Evolutionary conservation across 2,888 invertebrate genomes (phyloP).

Genomic region (Tipula unca): DNA sequence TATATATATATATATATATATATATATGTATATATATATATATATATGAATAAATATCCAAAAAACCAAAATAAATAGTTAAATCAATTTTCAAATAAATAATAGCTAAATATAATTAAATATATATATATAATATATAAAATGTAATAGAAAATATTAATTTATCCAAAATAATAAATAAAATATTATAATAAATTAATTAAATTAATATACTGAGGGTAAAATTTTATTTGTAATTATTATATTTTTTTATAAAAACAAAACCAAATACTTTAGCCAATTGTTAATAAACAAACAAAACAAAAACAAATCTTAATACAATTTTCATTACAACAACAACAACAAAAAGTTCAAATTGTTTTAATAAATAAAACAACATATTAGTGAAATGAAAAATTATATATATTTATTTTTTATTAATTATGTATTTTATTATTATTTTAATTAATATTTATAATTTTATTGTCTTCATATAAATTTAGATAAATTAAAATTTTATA

Average conservation of each 20-base stretch:
- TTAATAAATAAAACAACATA: constrained; percentile 1
- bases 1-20: background rate
- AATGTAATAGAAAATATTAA: background rate
- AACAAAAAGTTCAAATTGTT: constrained; percentile 1
- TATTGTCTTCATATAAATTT: background rate
- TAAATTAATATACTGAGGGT: background rate
- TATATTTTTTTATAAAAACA: background rate
- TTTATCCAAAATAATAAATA: background rate
- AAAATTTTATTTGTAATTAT: background rate
- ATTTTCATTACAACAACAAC: background rate
- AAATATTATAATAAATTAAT: background rate
- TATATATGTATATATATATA: background rate
- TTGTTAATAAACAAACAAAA: background rate
- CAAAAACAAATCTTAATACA: background rate
- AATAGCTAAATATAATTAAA: constrained; percentile 20
- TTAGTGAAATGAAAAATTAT: constrained; percentile 19
- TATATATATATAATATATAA: constrained; percentile 20
- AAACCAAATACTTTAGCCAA: background rate
- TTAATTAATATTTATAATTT: background rate
- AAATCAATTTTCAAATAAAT: constrained; percentile 18
- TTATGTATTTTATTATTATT: background rate
- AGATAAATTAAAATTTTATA: background rate
- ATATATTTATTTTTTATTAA: constrained; percentile 20
- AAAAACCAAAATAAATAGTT: constrained; percentile 18
- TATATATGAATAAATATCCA: constrained; percentile 18